Base-by-base conservation (phyloP, 2,888 invertebrate species). In the Embidobia sp. region DNA sequence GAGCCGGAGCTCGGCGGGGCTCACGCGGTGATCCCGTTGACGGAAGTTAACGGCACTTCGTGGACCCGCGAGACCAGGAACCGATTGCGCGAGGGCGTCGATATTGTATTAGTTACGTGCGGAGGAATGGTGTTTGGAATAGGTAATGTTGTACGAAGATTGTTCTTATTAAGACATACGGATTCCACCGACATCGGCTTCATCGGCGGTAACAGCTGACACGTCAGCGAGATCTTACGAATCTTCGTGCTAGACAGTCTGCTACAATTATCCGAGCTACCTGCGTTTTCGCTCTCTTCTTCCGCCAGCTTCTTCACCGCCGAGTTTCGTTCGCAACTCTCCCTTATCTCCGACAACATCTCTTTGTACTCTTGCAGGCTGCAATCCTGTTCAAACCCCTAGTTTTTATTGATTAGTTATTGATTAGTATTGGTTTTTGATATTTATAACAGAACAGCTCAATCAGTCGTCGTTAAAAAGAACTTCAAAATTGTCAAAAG, bases 201-300 rank as follows among this genome's bases (percentile, higher is more conserved):
- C 73, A 73, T 67, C 67, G 84, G 82, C 79, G 87, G 87, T 83
- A 90, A 88, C 87, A 92, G 91, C 88, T 93, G 93, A 87, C 94
- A 94, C 5, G 94, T 94, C 81, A 94, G 91, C 82, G 94, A 94
- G 84, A 94, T 94, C 90, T 94, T 94, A 82, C 94, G 90, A 76
- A 92, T 91, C 48, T 85, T 88, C 79, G 85, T 85, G 82, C 85
- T 87, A 80, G 85, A 85, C 72, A 87, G 80, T 80, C 87, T 84
- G 79, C 85, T 85, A 77, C 85, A 84, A 74, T 85, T 85, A 49
- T 87, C 84, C 33, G 85, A 83, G 77, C 85, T 87, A 59, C 83
- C 84, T 51, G 84, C 81, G 64, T 85, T 85, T 76, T 86, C 87
- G 44, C 78, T 82, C 66, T 83, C 87, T 67, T 83, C 85, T 53